phyloP scores from a whole-genome alignment of 2,888 invertebrate species.

The Ophonus ardosiacus region DNA sequence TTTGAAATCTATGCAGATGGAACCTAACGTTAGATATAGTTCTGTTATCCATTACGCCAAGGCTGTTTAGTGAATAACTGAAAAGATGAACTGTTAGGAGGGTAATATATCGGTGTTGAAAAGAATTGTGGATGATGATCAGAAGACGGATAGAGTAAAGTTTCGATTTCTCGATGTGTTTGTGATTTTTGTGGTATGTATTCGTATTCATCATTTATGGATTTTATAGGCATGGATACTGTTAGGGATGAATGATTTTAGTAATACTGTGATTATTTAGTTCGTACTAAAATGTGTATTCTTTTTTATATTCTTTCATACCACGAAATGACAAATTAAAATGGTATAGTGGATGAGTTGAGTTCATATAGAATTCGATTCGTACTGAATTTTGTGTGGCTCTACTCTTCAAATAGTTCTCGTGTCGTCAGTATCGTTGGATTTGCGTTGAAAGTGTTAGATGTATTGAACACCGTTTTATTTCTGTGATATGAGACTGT shows the following conservation, averaged over 20 bases:
- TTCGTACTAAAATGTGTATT: conserved; percentile 4
- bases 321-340: conserved; percentile 40
- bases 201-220: not conserved
- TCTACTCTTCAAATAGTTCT: conserved; percentile 20
- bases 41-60: conserved; percentile 93
- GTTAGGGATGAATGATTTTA: not conserved
- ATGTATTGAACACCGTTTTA: conserved; percentile 61
- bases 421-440: conserved; percentile 36
- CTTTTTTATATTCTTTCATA: conserved; percentile 18
- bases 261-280: not conserved
- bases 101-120: conserved; percentile 14
- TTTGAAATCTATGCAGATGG: conserved; percentile 81
- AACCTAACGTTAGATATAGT: conserved; percentile 76
- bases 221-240: not conserved
- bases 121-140: conserved; percentile 1
- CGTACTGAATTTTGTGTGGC: not conserved
- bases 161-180: conserved; percentile 29
- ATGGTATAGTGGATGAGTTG: conserved; percentile 13
- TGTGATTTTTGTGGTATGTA: conserved; percentile 46
- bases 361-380: not conserved
- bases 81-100: not conserved
- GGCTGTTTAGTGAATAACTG: conserved; percentile 77
- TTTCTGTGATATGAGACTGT: conserved; percentile 64
- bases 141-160: conserved; percentile 14
- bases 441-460: conserved; percentile 48